These are phyloP conservation scores for Fregata magnificens DNA, from an alignment of 2,113 vertebrate genomes.

Conservation along the genomic window DNA sequence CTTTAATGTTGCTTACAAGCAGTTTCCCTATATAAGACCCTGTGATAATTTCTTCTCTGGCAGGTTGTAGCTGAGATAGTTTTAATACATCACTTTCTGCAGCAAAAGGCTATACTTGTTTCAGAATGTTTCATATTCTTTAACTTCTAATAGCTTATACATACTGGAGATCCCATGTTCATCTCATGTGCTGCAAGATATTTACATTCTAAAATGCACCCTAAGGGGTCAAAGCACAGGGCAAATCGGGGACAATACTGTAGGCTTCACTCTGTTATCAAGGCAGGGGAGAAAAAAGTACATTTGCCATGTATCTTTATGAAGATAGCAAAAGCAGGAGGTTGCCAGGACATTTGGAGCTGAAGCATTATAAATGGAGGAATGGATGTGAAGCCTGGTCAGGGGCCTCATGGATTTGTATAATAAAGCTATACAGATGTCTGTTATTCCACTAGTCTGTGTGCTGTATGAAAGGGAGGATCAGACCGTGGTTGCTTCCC, in stretches of 20 bases:
- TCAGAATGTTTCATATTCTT: neutral
- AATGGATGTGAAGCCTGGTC: neutral
- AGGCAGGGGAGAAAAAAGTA: neutral
- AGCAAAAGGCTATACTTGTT: neutral
- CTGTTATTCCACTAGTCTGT: neutral
- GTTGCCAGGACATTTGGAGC: neutral
- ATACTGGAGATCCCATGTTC: neutral
- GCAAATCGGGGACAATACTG: neutral
- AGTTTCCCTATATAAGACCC: neutral
- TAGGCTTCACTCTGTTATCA: neutral
- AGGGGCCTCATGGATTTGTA: neutral
- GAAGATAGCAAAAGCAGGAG: neutral
- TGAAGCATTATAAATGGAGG: neutral
- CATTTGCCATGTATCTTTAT: neutral
- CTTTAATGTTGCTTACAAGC: neutral
- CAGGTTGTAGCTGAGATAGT: neutral
- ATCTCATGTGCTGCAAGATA: neutral
- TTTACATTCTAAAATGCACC: neutral
- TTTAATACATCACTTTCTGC: neutral
- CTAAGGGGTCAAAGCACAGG: neutral
- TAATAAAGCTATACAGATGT: neutral
- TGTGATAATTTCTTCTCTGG: neutral
- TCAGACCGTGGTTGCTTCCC: neutral
- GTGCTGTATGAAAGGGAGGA: neutral
- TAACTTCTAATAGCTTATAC: neutral